Percentiles rank a stretch among this genome's conserved stretches.
Conservation (phyloP, 2,888 invertebrate genomes). For the Ypsolopha sequella region DNA sequence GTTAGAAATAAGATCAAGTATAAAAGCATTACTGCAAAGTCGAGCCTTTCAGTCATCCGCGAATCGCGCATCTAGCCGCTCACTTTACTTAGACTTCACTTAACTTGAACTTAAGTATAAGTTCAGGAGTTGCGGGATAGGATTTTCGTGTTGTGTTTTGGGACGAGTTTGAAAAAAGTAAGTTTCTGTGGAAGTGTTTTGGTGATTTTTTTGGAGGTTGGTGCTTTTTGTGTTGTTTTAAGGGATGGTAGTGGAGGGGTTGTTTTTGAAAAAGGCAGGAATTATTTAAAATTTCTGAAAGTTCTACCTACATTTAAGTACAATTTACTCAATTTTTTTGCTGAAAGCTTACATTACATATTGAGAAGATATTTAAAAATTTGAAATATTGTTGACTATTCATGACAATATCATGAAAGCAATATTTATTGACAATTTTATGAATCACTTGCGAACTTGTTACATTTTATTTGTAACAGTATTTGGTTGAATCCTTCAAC, state of each 20-base stretch:
- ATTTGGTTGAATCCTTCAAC: too few species aligned
- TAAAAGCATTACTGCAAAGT: constrained; percentile 1
- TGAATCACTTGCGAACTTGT: too few species aligned
- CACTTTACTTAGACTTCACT: neutral
- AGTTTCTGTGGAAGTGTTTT: neutral
- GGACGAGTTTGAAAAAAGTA: neutral
- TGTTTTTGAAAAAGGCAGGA: too few species aligned
- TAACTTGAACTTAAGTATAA: neutral
- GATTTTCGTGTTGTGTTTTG: neutral
- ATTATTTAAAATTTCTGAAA: too few species aligned
- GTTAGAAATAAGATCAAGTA: constrained; percentile 7
- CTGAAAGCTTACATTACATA: too few species aligned
- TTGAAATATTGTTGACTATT: too few species aligned
- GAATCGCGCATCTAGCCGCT: neutral
- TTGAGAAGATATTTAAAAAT: too few species aligned
- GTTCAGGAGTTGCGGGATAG: neutral
- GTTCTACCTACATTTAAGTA: too few species aligned
- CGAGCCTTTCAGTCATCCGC: constrained; percentile 1
- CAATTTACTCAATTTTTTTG: too few species aligned
- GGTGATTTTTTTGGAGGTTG: neutral
- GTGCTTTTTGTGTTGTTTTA: neutral
- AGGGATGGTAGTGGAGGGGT: neutral
- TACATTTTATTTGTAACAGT: too few species aligned
- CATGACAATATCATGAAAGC: too few species aligned
- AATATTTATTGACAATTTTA: neutral